phyloP scores from a whole-genome alignment of 2,888 invertebrate genomes.

The Automeris io region DNA sequence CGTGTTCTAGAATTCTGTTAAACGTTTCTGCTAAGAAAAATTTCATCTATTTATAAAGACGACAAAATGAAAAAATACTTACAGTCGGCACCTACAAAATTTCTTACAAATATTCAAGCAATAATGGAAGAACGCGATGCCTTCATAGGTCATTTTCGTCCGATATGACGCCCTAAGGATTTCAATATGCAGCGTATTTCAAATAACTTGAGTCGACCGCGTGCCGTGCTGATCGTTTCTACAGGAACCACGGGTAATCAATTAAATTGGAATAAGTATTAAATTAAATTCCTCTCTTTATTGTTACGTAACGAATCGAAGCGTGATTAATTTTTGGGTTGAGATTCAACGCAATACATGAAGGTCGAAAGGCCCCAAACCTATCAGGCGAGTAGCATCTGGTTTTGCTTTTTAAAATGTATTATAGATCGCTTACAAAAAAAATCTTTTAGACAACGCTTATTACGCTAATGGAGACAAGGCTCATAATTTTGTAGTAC shows the following conservation, averaged over 20 bases:
- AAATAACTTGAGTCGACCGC: constrained; percentile 54
- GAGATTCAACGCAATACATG: constrained; percentile 1
- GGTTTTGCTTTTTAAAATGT: constrained; percentile 26
- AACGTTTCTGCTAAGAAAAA: neutral
- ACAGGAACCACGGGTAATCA: constrained; percentile 43
- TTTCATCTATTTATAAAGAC: neutral
- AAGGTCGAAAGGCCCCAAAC: constrained; percentile 2
- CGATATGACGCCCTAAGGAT: constrained; percentile 56
- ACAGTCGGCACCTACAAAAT: constrained; percentile 5
- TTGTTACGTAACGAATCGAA: constrained; percentile 10
- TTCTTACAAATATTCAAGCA: constrained; percentile 38
- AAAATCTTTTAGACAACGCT: constrained; percentile 32
- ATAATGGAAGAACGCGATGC: constrained; percentile 30
- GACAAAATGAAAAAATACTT: constrained; percentile 1
- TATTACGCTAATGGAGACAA: constrained; percentile 34
- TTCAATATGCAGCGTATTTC: constrained; percentile 70
- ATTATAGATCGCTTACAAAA: constrained; percentile 31
- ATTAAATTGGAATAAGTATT: constrained; percentile 60
- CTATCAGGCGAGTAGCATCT: constrained; percentile 10
- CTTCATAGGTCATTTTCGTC: constrained; percentile 52
- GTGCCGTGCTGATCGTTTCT: constrained; percentile 36
- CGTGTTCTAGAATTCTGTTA: too few relatives aligned
- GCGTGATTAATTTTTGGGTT: constrained; percentile 13
- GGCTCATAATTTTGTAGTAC: constrained; percentile 31
- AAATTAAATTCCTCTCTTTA: constrained; percentile 29